Evolutionary conservation across 2,113 vertebrate species (phyloP), one percentile per base, ranked within the genome.

Genomic region (Perca flavescens): DNA sequence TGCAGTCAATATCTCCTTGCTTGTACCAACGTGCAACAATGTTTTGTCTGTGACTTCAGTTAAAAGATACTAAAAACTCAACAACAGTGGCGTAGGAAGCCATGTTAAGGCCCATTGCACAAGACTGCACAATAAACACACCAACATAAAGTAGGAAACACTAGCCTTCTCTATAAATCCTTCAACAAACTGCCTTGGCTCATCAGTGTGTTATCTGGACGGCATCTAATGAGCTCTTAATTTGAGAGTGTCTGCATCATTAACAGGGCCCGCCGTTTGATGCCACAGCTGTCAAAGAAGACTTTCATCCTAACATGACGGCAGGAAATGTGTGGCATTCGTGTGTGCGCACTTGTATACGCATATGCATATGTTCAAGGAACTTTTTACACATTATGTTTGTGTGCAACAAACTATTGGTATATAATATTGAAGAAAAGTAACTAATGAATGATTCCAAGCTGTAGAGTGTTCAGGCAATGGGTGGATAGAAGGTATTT

Each of bases 141-240:
- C 43, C 47, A 34, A 70, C 58, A 47, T 60, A 72, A 86, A 88
- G 62, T n/a, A 67, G 62, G 50, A 74, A 69, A 68, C 56, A 70
- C 80, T 15, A 73, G 43, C 74, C 67, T 43, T 63, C 78, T 83
- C 74, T 65, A 77, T 75, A 80, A 89, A 80, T 83, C 71, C 81
- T 83, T 86, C 82, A 83, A 81, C 83, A 79, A 87, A 87, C 54
- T 57, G 61, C 63, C 75, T 62, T 54, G 78, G 53, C 90, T 92
- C 83, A 84, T 91, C 87, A 79, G 73, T 31, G 79, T 54, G 80
- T 83, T 85, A 80, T 88, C 83, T 72, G 72, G 31, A 79, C 52
- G 58, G 63, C 60, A 65, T 83, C 88, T 91, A 93, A 93, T 82
- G 84, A 91, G 88, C 67, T 80, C 84, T 84, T 88, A 71, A 90